Evolutionary conservation across 1,140 invertebrate species (phyloP).

Genomic region (Orius laevigatus): DNA sequence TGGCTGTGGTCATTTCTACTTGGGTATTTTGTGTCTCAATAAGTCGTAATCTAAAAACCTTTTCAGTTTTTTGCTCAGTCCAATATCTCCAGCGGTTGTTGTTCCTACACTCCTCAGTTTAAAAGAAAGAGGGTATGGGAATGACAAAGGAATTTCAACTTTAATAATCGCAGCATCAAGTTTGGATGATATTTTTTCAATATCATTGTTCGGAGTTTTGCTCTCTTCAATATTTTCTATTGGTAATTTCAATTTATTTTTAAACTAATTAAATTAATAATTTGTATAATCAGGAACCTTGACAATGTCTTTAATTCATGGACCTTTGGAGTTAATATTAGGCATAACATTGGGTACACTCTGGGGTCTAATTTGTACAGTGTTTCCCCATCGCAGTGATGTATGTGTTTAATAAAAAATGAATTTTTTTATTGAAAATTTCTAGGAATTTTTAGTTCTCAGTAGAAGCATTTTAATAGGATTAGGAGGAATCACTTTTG

Average conservation of each 20-base stretch:
- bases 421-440: not conserved
- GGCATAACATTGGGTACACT: conserved; percentile 33
- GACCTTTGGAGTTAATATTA: conserved; percentile 34
- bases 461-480: conserved; percentile 33
- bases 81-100: conserved; percentile 62
- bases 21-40: conserved; percentile 38
- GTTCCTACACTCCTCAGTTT: conserved; percentile 51
- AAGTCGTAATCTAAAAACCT: not conserved
- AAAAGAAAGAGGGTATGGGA: conserved; percentile 43
- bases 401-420: conserved; percentile 16
- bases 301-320: conserved; percentile 29
- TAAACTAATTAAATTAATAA: not conserved
- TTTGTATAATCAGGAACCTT: not conserved
- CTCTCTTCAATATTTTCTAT: conserved; percentile 7
- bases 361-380: conserved; percentile 30
- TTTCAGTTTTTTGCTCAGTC: conserved; percentile 30
- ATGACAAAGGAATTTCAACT: conserved; percentile 56
- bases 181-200: conserved; percentile 62
- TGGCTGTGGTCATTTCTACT: conserved; percentile 53
- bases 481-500: conserved; percentile 35
- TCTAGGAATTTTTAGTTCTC: conserved; percentile 9
- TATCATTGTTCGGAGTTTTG: conserved; percentile 22
- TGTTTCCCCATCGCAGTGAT: conserved; percentile 28
- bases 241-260: too few relatives aligned
- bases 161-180: conserved; percentile 59